phyloP scores from a whole-genome alignment of 1,140 invertebrate genomes.

The Orchestia grillus region DNA sequence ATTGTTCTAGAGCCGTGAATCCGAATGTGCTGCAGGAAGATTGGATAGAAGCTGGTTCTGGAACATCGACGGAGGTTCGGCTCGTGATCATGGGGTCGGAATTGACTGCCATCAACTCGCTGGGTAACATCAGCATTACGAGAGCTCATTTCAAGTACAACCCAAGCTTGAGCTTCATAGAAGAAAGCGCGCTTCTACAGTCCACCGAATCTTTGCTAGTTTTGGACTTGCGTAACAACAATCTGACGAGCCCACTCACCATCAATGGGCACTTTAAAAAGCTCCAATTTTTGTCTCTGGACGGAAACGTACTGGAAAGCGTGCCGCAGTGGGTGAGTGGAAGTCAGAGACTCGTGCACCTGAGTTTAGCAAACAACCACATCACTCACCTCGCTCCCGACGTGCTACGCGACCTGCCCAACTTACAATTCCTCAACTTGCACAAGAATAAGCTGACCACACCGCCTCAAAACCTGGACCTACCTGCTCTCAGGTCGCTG shows the following conservation, averaged over 20 bases:
- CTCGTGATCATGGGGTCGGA: constrained; percentile 44
- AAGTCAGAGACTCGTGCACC: background rate
- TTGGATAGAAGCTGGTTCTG: background rate
- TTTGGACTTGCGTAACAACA: constrained; percentile 42
- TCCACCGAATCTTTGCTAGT: constrained; percentile 15
- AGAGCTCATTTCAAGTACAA: constrained; percentile 46
- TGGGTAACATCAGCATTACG: constrained; percentile 46
- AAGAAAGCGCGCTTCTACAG: background rate
- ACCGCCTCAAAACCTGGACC: background rate
- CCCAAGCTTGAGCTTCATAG: constrained; percentile 47
- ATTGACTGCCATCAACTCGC: constrained; percentile 7
- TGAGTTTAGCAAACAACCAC: constrained; percentile 29
- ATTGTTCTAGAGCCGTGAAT: constrained; percentile 29
- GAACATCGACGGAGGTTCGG: background rate
- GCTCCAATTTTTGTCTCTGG: constrained; percentile 33
- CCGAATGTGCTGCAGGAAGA: background rate
- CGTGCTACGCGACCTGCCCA: background rate
- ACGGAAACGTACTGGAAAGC: background rate
- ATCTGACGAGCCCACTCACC: constrained; percentile 18
- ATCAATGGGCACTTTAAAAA: constrained; percentile 9
- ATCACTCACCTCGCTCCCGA: background rate
- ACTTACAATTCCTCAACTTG: constrained; percentile 28
- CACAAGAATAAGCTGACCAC: constrained; percentile 18
- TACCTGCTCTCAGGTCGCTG: constrained; percentile 16
- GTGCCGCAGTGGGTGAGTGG: constrained; percentile 27